Base-by-base conservation (phyloP, 2,888 invertebrate genomes). In the Neria commutata region DNA sequence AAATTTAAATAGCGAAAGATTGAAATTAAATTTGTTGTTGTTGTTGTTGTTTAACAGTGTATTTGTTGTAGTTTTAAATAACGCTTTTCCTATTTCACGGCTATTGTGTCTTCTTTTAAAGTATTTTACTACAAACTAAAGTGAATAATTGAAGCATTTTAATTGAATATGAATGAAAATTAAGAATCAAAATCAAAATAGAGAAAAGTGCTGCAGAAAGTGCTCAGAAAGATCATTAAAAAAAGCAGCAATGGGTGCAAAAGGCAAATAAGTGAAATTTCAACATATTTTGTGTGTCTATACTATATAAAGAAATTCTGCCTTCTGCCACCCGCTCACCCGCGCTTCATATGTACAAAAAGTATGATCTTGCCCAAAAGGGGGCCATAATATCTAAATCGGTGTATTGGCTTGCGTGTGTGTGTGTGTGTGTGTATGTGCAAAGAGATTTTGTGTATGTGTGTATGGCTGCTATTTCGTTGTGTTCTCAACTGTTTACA, bases 241-340 rank as follows among this genome's bases (percentile, higher is more conserved):
- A 42, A 42, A 42, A 42, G 42, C 21, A n/a, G 42, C 17, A 42
- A 42, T 37, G 42, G 21, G n/a, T n/a, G n/a, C n/a, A n/a, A n/a
- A n/a, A n/a, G n/a, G 42, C 17, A 42, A 42, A 42, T 42, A n/a
- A n/a, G n/a, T n/a, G n/a, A n/a, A n/a, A n/a, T n/a, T n/a, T n/a
- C n/a, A n/a, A n/a, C n/a, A n/a, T n/a, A n/a, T n/a, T n/a, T n/a
- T 29, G 17, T 19, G 42, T 42, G 42, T 42, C 42, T 42, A 42
- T 42, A 42, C 42, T 42, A 42, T 5, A 42, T 37, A 37, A 14
- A 37, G n/a, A n/a, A n/a, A n/a, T n/a, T n/a, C n/a, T n/a, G n/a
- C n/a, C n/a, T n/a, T n/a, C n/a, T n/a, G n/a, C n/a, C n/a, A n/a
- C n/a, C n/a, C n/a, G n/a, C n/a, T n/a, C n/a, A n/a, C n/a, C n/a